Evolutionary conservation across 2,113 vertebrate genomes (phyloP).

Genomic region (Drymodes brunneopygia): DNA sequence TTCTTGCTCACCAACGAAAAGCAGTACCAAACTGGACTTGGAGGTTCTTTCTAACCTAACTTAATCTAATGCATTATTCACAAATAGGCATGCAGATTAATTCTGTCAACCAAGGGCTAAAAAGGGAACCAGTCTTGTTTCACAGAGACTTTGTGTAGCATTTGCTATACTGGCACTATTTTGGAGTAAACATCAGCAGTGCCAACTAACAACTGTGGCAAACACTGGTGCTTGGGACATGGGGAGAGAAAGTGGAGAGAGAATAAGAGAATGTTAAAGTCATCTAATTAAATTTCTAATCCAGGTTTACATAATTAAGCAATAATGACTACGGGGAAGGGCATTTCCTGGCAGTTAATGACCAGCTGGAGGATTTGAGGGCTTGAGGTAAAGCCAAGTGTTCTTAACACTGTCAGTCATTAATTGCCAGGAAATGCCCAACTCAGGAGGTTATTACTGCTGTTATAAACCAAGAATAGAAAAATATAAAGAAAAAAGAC

Average conservation of each 20-base stretch:
- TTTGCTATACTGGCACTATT: not conserved
- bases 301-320: slow-evolving; percentile 65
- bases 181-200: not conserved
- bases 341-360: slow-evolving; percentile 65
- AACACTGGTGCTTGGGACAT: not conserved
- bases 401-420: slow-evolving; percentile 67
- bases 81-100: not conserved
- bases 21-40: not conserved
- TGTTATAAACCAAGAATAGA: slow-evolving; percentile 67
- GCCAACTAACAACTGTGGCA: not conserved
- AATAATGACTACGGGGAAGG: slow-evolving; percentile 53
- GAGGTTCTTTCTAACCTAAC: not conserved
- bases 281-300: slow-evolving; percentile 64
- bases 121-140: not conserved
- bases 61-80: not conserved
- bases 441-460: slow-evolving; percentile 64
- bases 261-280: slow-evolving; percentile 25
- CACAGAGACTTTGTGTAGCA: not conserved
- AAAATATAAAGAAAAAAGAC: slow-evolving; percentile 67
- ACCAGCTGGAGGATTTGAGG: slow-evolving; percentile 54
- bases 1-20: not conserved
- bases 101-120: not conserved
- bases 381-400: slow-evolving; percentile 63
- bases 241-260: not conserved
- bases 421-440: slow-evolving; percentile 67